A percentile compares a stretch with the other conserved stretches of the same genome.
Conservation (phyloP, 2,797 vertebrate species). For the Yasuhikotakia modesta region DNA sequence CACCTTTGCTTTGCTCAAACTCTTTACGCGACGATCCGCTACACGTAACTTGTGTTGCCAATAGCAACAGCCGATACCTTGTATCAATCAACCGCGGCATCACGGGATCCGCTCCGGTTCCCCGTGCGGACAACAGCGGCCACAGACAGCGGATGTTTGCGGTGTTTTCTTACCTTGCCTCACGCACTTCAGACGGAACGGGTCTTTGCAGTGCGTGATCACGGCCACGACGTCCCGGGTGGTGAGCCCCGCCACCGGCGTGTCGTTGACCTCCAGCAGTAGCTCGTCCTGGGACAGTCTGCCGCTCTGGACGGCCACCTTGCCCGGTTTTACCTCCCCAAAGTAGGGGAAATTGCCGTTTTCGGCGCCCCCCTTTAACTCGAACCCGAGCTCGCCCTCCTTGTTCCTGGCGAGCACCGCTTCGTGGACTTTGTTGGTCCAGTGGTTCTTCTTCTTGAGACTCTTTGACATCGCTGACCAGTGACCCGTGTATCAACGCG, state of each 20-base stretch:
- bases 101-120: neutral
- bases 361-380: conserved; percentile 94
- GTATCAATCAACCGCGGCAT: neutral
- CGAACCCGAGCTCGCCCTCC: conserved; percentile 94
- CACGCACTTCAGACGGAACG: conserved; percentile 96
- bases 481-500: conserved; percentile 70
- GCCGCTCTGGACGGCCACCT: conserved; percentile 93
- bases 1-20: neutral
- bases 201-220: conserved; percentile 98
- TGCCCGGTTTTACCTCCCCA: conserved; percentile 92
- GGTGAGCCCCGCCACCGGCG: conserved; percentile 96
- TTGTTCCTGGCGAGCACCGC: conserved; percentile 88
- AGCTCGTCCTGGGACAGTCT: conserved; percentile 88
- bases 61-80: neutral
- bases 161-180: conserved; percentile 86
- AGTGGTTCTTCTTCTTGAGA: conserved; percentile 99
- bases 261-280: conserved; percentile 97
- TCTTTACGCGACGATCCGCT: neutral
- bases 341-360: conserved; percentile 96
- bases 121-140: conserved; percentile 22
- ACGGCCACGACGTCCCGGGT: conserved; percentile 96
- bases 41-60: conserved; percentile 22
- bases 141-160: conserved; percentile 37
- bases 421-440: conserved; percentile 99
- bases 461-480: conserved; percentile 93